phyloP scores from a whole-genome alignment of 2,113 vertebrate genomes.

The Bubalus kerabau region DNA sequence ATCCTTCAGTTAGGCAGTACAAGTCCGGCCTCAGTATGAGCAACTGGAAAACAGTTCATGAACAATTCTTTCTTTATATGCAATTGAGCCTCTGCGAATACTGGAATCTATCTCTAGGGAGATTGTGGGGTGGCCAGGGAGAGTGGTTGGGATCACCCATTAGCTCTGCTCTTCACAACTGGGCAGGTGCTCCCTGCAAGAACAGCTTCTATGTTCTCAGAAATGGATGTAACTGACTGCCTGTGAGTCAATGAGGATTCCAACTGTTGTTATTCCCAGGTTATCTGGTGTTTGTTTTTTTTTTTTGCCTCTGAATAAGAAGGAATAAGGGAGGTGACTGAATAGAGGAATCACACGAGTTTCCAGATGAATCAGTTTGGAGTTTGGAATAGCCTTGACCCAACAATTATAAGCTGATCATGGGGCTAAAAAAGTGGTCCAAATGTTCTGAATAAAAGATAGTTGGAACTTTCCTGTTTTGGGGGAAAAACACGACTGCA shows the following conservation, averaged over 20 bases:
- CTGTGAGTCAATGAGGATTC: constrained; percentile 13
- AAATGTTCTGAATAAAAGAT: neutral
- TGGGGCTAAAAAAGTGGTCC: neutral
- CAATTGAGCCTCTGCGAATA: neutral
- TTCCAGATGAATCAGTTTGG: neutral
- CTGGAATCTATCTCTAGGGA: neutral
- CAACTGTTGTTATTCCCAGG: neutral
- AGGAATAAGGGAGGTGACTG: neutral
- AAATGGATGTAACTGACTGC: neutral
- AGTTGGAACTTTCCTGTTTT: neutral
- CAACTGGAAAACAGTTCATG: neutral
- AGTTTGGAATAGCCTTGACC: neutral
- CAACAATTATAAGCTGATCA: neutral
- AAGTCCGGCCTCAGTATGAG: neutral
- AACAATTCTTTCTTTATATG: neutral
- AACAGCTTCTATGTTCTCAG: neutral
- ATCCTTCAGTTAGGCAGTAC: neutral
- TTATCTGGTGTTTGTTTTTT: neutral
- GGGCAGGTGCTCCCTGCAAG: neutral
- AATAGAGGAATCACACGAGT: neutral
- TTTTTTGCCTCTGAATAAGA: constrained; percentile 1
- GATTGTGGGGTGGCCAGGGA: neutral
- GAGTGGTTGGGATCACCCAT: neutral
- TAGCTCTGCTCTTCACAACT: neutral
- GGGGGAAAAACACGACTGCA: neutral